These are phyloP conservation scores for Trichonephila clavata DNA, from an alignment of 1,140 invertebrate species.

Conservation along the genomic window DNA sequence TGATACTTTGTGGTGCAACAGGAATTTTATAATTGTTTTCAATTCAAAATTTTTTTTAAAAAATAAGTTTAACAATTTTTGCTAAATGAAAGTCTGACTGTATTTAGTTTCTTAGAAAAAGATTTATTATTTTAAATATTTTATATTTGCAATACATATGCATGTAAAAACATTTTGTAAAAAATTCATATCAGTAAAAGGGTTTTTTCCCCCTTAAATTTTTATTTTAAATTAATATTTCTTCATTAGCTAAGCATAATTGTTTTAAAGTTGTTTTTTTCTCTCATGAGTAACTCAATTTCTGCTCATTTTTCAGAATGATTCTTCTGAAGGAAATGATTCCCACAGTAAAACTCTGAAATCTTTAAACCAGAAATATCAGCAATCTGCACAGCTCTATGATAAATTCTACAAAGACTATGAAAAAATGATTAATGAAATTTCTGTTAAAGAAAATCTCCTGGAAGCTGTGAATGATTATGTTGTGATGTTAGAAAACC, in stretches of 20 bases:
- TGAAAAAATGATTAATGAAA: slow-evolving; percentile 86
- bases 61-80: no score
- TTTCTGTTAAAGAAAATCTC: slow-evolving; percentile 90
- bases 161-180: no score
- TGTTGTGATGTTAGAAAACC: slow-evolving; percentile 93
- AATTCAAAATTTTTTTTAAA: no score
- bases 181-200: no score
- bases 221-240: no score
- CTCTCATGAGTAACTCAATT: not conserved
- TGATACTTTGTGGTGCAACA: no score
- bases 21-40: no score
- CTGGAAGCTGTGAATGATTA: slow-evolving; percentile 92
- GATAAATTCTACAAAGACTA: slow-evolving; percentile 88
- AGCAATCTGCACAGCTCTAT: slow-evolving; percentile 87
- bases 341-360: slow-evolving; percentile 87
- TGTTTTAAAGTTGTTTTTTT: not conserved
- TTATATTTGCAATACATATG: no score
- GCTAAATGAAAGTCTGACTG: no score
- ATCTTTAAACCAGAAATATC: slow-evolving; percentile 88
- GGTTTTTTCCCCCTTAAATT: no score
- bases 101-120: no score
- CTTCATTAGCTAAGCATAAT: not conserved
- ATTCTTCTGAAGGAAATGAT: slow-evolving; percentile 87
- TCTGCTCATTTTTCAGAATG: slow-evolving; percentile 82
- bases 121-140: no score